Conservation (phyloP, 2,797 vertebrate genomes). For the Sylvia borin region DNA sequence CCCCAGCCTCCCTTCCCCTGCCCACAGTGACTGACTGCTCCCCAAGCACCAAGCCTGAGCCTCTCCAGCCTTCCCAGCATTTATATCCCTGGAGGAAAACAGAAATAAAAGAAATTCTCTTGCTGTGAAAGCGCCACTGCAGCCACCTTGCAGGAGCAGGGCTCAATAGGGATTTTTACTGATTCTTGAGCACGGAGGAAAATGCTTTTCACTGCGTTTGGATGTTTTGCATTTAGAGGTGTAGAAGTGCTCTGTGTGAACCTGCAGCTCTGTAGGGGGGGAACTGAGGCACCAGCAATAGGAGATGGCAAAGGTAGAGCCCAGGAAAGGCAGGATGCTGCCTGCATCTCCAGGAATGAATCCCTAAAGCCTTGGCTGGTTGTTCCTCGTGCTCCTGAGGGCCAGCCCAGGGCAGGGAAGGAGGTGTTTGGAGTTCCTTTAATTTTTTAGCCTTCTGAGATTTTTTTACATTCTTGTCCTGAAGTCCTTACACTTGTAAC, state of each 20-base stretch:
- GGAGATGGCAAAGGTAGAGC: neutral
- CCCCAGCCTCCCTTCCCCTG: neutral
- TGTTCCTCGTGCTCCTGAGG: neutral
- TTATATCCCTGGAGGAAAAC: neutral
- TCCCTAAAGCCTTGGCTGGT: neutral
- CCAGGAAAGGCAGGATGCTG: neutral
- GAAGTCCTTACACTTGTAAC: too few relatives aligned
- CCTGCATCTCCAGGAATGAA: neutral
- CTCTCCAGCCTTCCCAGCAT: neutral
- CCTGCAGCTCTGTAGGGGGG: neutral
- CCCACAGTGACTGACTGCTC: neutral
- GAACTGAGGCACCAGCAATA: neutral
- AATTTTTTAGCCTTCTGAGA: too few relatives aligned
- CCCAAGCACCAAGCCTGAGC: neutral
- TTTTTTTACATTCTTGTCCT: too few relatives aligned
- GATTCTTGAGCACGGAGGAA: neutral
- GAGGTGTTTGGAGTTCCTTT: neutral
- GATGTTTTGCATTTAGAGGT: neutral
- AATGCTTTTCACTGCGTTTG: neutral
- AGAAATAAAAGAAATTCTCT: too few relatives aligned
- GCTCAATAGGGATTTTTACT: neutral
- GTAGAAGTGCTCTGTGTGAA: neutral
- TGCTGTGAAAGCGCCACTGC: neutral
- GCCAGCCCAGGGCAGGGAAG: neutral
- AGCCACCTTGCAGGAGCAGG: neutral